Conservation (phyloP, 2,888 invertebrate species). For the Polyommatus icarus region DNA sequence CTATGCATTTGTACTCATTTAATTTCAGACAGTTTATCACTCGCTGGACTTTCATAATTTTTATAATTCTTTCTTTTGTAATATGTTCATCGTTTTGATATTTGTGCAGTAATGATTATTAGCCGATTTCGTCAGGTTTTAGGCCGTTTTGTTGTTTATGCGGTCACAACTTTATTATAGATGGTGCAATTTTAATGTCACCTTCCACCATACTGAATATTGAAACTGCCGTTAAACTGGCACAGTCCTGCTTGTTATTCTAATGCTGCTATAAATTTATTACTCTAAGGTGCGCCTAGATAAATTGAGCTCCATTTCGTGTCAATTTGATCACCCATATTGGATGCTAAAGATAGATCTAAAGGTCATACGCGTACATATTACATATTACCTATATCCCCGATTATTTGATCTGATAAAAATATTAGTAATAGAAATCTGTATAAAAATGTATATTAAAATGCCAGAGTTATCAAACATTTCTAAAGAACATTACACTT, state of each 20-base stretch:
- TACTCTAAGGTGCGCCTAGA: background rate
- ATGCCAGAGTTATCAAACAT: background rate
- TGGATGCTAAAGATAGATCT: constrained; percentile 6
- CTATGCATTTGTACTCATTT: background rate
- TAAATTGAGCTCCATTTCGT: constrained; percentile 8
- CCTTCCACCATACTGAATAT: background rate
- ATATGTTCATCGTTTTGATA: background rate
- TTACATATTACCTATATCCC: too few species aligned
- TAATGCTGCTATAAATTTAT: constrained; percentile 3
- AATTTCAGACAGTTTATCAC: background rate
- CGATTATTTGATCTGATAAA: background rate
- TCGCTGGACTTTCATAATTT: background rate
- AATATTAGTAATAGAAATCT: background rate
- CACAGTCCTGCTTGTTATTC: constrained; percentile 16
- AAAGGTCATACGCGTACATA: background rate
- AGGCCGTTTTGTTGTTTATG: background rate
- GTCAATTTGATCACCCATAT: background rate
- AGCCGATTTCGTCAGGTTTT: background rate
- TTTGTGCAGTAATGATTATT: too few species aligned
- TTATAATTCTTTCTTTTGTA: background rate
- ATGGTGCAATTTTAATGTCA: background rate
- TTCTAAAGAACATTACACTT: background rate
- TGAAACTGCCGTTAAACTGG: background rate
- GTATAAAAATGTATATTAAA: background rate
- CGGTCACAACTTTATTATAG: background rate